These are phyloP conservation scores for Pygmarrhopalites habei DNA, from an alignment of 1,140 invertebrate species.

Conservation along the genomic window DNA sequence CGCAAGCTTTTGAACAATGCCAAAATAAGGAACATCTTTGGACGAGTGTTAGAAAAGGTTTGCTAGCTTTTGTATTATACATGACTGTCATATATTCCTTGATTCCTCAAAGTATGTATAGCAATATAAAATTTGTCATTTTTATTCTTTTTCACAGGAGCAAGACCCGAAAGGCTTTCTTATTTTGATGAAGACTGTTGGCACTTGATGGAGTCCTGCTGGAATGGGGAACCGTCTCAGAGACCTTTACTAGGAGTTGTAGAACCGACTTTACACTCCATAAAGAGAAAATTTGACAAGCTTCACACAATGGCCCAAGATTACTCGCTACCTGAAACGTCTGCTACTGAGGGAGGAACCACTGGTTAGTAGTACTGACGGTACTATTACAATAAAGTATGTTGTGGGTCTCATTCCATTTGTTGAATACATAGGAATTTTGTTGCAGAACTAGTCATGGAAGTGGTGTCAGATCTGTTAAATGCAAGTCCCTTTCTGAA, in stretches of 20 bases:
- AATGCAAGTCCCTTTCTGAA: slow-evolving; percentile 28
- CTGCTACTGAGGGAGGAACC: neutral
- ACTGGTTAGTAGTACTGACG: no score
- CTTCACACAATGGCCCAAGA: slow-evolving; percentile 26
- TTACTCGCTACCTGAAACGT: slow-evolving; percentile 22
- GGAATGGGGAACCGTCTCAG: slow-evolving; percentile 64
- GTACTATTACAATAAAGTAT: no score
- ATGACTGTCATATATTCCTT: neutral
- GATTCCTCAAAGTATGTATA: no score
- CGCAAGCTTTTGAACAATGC: slow-evolving; percentile 75
- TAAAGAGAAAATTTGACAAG: slow-evolving; percentile 25
- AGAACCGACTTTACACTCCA: slow-evolving; percentile 55
- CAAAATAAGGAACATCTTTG: slow-evolving; percentile 82
- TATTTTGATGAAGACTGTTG: slow-evolving; percentile 73
- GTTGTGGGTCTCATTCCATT: no score
- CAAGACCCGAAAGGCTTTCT: slow-evolving; percentile 65
- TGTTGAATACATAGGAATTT: neutral
- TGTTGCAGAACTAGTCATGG: slow-evolving; percentile 26
- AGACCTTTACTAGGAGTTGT: slow-evolving; percentile 73
- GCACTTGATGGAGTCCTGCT: slow-evolving; percentile 77
- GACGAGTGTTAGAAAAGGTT: slow-evolving; percentile 75
- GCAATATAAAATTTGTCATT: slow-evolving; percentile 3
- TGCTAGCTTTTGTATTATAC: neutral
- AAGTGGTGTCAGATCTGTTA: slow-evolving; percentile 19
- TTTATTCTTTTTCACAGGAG: slow-evolving; percentile 43